These are phyloP conservation scores for Meteorus sp. DNA, from an alignment of 1,140 invertebrate genomes.

Conservation along the genomic window DNA sequence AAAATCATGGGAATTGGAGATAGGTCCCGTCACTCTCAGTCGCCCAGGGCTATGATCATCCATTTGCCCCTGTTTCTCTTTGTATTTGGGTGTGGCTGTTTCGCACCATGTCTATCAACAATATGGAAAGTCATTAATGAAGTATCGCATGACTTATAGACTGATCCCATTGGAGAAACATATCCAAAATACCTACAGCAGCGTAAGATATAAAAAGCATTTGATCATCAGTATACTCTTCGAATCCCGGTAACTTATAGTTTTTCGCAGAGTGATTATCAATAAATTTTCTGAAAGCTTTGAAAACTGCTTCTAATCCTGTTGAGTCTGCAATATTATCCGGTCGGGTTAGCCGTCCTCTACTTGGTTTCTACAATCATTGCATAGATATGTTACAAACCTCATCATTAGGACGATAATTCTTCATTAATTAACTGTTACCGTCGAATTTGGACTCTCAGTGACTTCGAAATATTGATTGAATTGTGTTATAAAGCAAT, in stretches of 20 bases:
- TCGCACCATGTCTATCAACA: slow-evolving; percentile 46
- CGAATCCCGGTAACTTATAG: slow-evolving; percentile 49
- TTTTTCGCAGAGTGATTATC: slow-evolving; percentile 36
- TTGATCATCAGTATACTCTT: slow-evolving; percentile 51
- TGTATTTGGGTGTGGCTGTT: slow-evolving; percentile 53
- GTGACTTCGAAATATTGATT: slow-evolving; percentile 3
- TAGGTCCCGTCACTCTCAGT: slow-evolving; percentile 67
- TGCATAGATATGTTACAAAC: too few relatives aligned
- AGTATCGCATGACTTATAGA: too few relatives aligned
- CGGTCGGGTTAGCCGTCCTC: not conserved
- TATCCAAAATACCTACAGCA: slow-evolving; percentile 55
- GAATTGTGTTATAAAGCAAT: not conserved
- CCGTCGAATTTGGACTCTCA: not conserved
- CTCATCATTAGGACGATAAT: too few relatives aligned
- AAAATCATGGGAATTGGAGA: slow-evolving; percentile 70
- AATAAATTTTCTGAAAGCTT: slow-evolving; percentile 36
- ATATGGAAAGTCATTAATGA: not conserved
- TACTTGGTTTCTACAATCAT: not conserved
- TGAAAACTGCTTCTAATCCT: slow-evolving; percentile 40
- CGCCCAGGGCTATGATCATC: slow-evolving; percentile 59
- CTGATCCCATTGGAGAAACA: too few relatives aligned
- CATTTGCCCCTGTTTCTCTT: slow-evolving; percentile 50
- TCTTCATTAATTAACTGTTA: too few relatives aligned
- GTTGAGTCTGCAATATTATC: slow-evolving; percentile 60
- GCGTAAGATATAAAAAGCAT: slow-evolving; percentile 58